A percentile compares a stretch with the other conserved stretches of the same genome.
These are phyloP conservation scores for Heliconius melpomene DNA, from an alignment of 1,140 invertebrate species.

Conservation along the genomic window DNA sequence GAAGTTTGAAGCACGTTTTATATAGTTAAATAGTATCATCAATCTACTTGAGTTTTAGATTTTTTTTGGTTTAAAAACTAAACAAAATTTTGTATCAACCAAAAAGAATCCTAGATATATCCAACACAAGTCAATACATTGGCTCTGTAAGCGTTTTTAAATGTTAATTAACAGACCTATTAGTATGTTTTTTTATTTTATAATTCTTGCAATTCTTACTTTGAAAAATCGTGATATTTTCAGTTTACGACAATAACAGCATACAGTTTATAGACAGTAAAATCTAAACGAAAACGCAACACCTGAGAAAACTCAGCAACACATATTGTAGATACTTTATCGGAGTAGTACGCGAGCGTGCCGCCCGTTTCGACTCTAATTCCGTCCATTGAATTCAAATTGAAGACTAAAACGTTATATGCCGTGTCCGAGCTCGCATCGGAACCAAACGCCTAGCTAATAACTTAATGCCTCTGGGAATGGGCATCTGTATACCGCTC, in stretches of 20 bases:
- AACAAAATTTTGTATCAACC: too few relatives aligned
- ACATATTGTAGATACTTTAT: conserved; percentile 27
- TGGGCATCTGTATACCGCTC: conserved; percentile 57
- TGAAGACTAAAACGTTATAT: conserved; percentile 71
- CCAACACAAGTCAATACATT: too few relatives aligned
- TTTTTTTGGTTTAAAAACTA: too few relatives aligned
- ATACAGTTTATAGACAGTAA: background rate
- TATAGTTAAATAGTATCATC: background rate
- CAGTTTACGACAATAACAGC: background rate
- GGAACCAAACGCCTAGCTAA: conserved; percentile 69
- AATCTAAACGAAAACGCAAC: conserved; percentile 14
- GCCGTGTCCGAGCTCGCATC: conserved; percentile 61
- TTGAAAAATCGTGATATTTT: background rate
- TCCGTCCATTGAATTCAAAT: conserved; percentile 78
- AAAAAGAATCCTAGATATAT: too few relatives aligned
- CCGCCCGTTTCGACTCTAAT: conserved; percentile 65
- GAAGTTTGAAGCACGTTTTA: background rate
- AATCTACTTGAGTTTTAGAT: background rate
- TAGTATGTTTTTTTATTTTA: background rate
- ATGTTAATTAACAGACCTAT: too few relatives aligned
- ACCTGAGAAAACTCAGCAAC: conserved; percentile 23
- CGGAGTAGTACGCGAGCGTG: conserved; percentile 38
- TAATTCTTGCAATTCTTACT: background rate
- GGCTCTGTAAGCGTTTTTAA: too few relatives aligned
- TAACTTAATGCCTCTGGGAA: conserved; percentile 78